These are phyloP conservation scores for Xyrichtys novacula DNA, from an alignment of 2,797 vertebrate species.

Conservation along the genomic window DNA sequence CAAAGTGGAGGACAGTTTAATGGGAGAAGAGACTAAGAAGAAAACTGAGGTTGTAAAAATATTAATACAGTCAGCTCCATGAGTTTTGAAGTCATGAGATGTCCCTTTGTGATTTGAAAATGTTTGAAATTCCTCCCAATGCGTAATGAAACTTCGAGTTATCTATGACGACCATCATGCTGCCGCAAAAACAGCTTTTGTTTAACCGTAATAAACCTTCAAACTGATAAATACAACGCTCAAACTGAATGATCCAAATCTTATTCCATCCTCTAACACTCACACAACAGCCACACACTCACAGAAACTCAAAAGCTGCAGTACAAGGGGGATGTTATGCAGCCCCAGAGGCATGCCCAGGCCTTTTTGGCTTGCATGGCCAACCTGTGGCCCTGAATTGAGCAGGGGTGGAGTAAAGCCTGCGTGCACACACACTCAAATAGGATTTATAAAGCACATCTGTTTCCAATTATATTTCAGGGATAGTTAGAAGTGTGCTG, in stretches of 20 bases:
- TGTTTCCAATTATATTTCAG: too few relatives aligned
- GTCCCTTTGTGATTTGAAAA: background rate
- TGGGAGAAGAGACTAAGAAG: conserved; percentile 12
- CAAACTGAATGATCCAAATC: background rate
- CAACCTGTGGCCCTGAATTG: too few relatives aligned
- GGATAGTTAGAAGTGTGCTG: too few relatives aligned
- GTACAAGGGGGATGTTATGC: background rate
- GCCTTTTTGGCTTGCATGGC: too few relatives aligned
- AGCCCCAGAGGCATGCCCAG: too few relatives aligned
- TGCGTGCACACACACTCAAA: too few relatives aligned
- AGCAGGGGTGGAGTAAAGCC: too few relatives aligned
- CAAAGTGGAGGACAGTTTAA: conserved; percentile 28
- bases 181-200: background rate
- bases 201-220: background rate
- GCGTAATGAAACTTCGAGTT: background rate
- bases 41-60: conserved; percentile 12
- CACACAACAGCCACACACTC: background rate
- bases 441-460: too few relatives aligned
- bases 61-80: background rate
- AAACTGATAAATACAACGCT: background rate
- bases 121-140: background rate
- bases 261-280: background rate
- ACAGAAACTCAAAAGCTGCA: background rate
- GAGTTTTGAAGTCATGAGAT: background rate
- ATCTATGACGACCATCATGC: conserved; percentile 1